Base-by-base conservation (phyloP, 2,113 vertebrate genomes). In the Aphelocoma coerulescens region DNA sequence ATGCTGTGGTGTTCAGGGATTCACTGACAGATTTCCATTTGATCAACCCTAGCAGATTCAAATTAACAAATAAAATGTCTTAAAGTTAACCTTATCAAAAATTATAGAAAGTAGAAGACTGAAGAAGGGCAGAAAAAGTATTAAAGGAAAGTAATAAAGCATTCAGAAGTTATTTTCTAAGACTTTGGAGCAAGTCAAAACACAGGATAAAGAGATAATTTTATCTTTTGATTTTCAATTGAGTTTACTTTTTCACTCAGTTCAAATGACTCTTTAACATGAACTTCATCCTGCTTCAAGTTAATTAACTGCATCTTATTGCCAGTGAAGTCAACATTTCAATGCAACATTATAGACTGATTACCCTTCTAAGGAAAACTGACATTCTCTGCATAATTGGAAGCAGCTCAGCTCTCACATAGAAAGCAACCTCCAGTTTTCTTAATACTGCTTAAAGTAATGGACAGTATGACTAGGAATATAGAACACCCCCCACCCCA, bases 291-390 rank as follows among this genome's bases (percentile, higher is more conserved):
- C 22, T 46, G 18, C 41, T 93, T 85, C 49, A 83, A 79, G 66
- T 88, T 94, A 95, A 95, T 94, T 96, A 94, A 79, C 58, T 82
- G 62, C 48, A 79, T 89, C 41, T 75, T 76, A 78, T 57, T 91
- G 81, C 82, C 75, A 69, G 33, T 51, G 65, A 91, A 94, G 37
- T 75, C 66, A 94, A 77, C 41, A 91, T 88, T 93, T 88, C 74
- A 75, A 16, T 79, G 41, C 55, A 72, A 61, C 58, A 23, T 73
- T 75, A 67, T 8, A 88, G 62, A 68, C 74, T 75, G 61, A 92
- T 85, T 89, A 81, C 37, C 16, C 33, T 93, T 68, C 24, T 87
- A 75, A 87, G 75, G 57, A 89, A 92, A 87, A 55, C 27, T 81
- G 65, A 72, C 49, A 85, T 92, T 89, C 37, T 85, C 23, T 82